Evolutionary conservation across 1,140 invertebrate species (phyloP).

Genomic region (Drosophila orena): DNA sequence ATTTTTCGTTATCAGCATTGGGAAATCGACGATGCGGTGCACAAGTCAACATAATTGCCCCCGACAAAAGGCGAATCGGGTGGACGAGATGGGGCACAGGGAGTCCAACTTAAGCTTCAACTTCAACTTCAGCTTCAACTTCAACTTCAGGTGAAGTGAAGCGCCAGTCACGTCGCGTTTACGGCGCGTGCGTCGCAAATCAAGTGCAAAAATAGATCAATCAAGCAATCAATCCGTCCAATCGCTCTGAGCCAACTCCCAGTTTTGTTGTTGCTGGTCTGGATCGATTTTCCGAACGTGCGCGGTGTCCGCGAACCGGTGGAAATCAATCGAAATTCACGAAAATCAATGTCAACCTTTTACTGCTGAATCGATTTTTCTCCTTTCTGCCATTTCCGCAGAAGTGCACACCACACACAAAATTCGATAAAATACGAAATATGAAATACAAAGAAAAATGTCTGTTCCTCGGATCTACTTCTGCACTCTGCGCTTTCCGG

Average conservation of each 20-base stretch:
- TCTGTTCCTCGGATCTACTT: conserved; percentile 26
- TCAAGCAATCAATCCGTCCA: conserved; percentile 79
- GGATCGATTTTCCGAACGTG: conserved; percentile 34
- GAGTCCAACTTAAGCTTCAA: conserved; percentile 5
- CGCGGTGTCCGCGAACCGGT: conserved; percentile 17
- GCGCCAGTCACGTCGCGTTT: conserved; percentile 75
- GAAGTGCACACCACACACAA: conserved; percentile 40
- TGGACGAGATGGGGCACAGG: conserved; percentile 13
- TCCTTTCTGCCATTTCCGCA: conserved; percentile 49
- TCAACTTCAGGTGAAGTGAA: conserved; percentile 46
- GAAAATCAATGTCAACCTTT: conserved; percentile 59
- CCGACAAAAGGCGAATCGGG: conserved; percentile 37
- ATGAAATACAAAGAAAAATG: conserved; percentile 30
- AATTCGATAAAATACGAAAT: conserved; percentile 12
- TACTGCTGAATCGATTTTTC: conserved; percentile 59
- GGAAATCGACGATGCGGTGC: conserved; percentile 45
- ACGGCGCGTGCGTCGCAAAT: conserved; percentile 81
- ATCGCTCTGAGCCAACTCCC: conserved; percentile 44
- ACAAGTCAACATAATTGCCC: conserved; percentile 82
- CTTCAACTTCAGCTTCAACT: conserved; percentile 13
- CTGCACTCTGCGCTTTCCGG: conserved; percentile 46
- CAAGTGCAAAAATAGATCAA: conserved; percentile 84
- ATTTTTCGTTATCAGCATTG: conserved; percentile 69
- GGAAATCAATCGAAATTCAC: conserved; percentile 57
- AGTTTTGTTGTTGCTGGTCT: conserved; percentile 10